Percentiles rank a stretch among this genome's conserved stretches.
Conservation (phyloP, 2,113 vertebrate species). For the Lophochroa leadbeateri region DNA sequence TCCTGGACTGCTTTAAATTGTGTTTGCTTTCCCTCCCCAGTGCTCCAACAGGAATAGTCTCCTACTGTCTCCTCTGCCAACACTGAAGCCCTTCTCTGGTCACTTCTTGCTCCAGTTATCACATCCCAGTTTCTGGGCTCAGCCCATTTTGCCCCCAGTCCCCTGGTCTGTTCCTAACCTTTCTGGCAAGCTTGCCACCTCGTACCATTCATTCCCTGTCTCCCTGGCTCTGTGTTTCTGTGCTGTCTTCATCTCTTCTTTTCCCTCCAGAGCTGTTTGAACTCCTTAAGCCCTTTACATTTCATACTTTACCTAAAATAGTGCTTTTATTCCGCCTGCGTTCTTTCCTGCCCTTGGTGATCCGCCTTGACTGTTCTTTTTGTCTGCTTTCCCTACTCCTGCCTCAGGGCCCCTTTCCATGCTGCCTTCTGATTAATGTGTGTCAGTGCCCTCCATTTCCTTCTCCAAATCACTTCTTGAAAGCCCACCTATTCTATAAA, state of each 20-base stretch:
- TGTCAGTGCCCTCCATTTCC: constrained; percentile 66
- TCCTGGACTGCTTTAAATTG: background rate
- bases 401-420: constrained; percentile 26
- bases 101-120: background rate
- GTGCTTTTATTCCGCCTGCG: background rate
- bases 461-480: constrained; percentile 59
- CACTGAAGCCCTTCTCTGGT: background rate
- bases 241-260: background rate
- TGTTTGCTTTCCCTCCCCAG: background rate
- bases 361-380: constrained; percentile 49
- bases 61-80: background rate
- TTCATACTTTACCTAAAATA: constrained; percentile 15
- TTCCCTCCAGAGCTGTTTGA: background rate
- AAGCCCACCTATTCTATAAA: constrained; percentile 36
- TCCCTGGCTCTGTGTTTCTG: background rate
- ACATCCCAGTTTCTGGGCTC: background rate
- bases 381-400: constrained; percentile 26
- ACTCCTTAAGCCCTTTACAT: background rate
- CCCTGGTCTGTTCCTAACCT: background rate
- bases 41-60: background rate
- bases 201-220: background rate
- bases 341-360: constrained; percentile 46
- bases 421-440: constrained; percentile 53
- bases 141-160: background rate
- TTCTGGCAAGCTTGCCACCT: background rate